Evolutionary conservation across 2,888 invertebrate genomes (phyloP).

Genomic region (Morinoia aosen): DNA sequence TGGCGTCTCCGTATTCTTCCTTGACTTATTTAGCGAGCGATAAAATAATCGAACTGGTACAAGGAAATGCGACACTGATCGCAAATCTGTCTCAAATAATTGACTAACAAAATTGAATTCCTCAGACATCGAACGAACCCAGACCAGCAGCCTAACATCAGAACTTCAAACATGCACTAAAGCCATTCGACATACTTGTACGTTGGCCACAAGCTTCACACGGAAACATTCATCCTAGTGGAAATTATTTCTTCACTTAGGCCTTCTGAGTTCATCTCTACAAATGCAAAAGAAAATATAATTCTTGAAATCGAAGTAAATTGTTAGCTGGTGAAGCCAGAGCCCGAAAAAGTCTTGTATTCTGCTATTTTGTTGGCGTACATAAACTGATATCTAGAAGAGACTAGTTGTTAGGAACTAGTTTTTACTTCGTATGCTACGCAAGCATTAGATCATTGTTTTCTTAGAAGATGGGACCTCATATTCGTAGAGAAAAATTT

Average conservation of each 20-base stretch:
- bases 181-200: neutral
- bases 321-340: too few relatives aligned
- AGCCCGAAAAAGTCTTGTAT: neutral
- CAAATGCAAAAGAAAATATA: neutral
- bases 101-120: too few relatives aligned
- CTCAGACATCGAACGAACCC: too few relatives aligned
- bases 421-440: neutral
- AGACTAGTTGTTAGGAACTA: neutral
- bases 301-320: too few relatives aligned
- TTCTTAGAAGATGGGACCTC: neutral
- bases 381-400: neutral
- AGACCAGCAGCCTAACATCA: neutral
- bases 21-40: too few relatives aligned
- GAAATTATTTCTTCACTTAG: neutral
- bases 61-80: too few relatives aligned
- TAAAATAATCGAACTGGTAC: too few relatives aligned
- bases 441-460: neutral
- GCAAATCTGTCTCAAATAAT: too few relatives aligned
- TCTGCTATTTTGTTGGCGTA: neutral
- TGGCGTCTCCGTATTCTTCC: too few relatives aligned
- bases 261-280: neutral
- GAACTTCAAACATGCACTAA: neutral
- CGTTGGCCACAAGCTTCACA: neutral
- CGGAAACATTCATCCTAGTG: neutral
- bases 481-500: neutral